phyloP scores from a whole-genome alignment of 2,797 vertebrate species.

The Oreochromis grahami region DNA sequence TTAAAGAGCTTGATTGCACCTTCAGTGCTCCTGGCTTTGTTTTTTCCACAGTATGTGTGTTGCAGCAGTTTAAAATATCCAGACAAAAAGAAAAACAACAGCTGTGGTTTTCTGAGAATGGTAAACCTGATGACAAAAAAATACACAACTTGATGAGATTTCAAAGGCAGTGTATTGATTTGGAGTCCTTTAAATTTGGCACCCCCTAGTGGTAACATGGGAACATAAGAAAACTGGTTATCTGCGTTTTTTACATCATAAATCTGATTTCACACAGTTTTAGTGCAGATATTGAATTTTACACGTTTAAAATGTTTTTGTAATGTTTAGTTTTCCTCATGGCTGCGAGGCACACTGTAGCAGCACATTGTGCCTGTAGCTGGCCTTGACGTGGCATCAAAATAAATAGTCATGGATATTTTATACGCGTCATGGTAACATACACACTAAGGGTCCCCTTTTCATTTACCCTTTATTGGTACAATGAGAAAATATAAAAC shows the following conservation, averaged over 20 bases:
- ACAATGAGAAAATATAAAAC: neutral
- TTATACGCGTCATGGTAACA: neutral
- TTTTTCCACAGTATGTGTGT: accelerated
- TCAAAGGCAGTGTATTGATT: neutral
- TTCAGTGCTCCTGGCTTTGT: neutral
- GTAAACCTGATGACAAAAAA: neutral
- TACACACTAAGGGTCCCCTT: neutral
- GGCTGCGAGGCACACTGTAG: neutral
- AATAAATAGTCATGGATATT: neutral
- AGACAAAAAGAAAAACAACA: neutral
- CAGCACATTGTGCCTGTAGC: accelerated
- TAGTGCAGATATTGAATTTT: neutral
- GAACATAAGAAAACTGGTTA: neutral
- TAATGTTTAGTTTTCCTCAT: neutral
- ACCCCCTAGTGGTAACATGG: neutral
- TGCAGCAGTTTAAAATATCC: neutral
- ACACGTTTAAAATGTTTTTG: neutral
- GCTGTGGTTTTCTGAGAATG: neutral
- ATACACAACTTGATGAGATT: neutral
- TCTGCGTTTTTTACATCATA: neutral
- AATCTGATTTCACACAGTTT: neutral
- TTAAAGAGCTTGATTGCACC: neutral
- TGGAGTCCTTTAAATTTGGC: neutral
- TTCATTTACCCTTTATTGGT: neutral
- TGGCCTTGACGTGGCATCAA: neutral